phyloP scores from a whole-genome alignment of 2,113 vertebrate species.

The Anguilla japonica region DNA sequence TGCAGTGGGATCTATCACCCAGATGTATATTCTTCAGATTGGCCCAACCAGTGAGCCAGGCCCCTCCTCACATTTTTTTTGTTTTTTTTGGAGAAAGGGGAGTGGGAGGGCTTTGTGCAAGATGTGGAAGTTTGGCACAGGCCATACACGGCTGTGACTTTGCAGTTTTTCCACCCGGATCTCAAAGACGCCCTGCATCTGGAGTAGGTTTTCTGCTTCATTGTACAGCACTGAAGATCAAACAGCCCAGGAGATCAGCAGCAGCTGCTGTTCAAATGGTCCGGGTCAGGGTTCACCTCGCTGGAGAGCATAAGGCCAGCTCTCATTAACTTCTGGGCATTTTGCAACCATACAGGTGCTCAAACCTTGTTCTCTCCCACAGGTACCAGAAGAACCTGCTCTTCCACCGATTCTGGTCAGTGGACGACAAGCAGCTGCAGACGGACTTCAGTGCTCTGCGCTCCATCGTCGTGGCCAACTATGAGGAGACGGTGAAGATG shows the following conservation, averaged over 20 bases:
- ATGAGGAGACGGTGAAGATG: slow-evolving; percentile 95
- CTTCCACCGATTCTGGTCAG: slow-evolving; percentile 97
- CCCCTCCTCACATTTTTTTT: background rate
- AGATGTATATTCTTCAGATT: background rate
- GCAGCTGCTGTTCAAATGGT: slow-evolving; percentile 36
- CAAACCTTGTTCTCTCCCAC: background rate
- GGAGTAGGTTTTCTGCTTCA: slow-evolving; percentile 53
- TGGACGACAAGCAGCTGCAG: slow-evolving; percentile 93
- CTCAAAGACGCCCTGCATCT: slow-evolving; percentile 55
- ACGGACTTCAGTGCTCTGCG: slow-evolving; percentile 90
- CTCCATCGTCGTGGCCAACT: slow-evolving; percentile 91
- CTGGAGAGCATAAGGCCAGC: background rate
- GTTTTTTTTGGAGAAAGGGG: background rate
- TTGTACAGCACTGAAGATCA: slow-evolving; percentile 14
- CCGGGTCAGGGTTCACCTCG: slow-evolving; percentile 41
- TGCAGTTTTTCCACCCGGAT: slow-evolving; percentile 44
- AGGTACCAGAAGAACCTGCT: slow-evolving; percentile 92
- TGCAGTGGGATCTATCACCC: background rate
- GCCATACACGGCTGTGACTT: slow-evolving; percentile 53
- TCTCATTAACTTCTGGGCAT: background rate
- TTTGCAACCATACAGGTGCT: background rate
- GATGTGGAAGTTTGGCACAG: slow-evolving; percentile 19
- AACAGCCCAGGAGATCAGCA: slow-evolving; percentile 18
- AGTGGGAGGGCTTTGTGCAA: slow-evolving; percentile 37
- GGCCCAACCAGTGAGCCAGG: background rate